Evolutionary conservation across 2,888 invertebrate species (phyloP), one percentile per base, ranked within the genome.

Genomic region (Harpalus rufipes): DNA sequence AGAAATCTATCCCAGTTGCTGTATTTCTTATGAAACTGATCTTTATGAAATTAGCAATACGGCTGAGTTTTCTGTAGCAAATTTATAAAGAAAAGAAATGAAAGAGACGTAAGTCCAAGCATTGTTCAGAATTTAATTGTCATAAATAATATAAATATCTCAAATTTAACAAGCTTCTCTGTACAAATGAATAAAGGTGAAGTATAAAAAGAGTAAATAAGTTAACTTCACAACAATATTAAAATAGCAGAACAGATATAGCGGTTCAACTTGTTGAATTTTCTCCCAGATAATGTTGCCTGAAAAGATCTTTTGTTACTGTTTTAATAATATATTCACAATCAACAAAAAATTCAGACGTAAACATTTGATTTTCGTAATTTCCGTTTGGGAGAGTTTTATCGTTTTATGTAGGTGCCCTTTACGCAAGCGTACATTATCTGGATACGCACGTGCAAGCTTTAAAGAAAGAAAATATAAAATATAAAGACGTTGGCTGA

Each of bases 341-440:
- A 21, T 21, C 1, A 7, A 58, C n/a, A 10, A 25, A 59, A 56
- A 79, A 59, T 12, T 59, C 18, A 10, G 14, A 10, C 3, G 59
- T 21, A 79, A 79, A 56, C 58, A 79, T 79, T 79, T 79, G 44
- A 58, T 21, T 78, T 58, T 58, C 58, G 58, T 59, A 79, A 79
- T 79, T 58, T 79, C 59, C 58, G 58, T 21, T 58, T 44, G 10
- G 10, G 44, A 18, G 25, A 58, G 21, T 79, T 56, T 79, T 79
- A 16, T 79, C 59, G 59, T 18, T 56, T 79, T 78, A 59, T 59
- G 59, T 59, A n/a, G 59, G 58, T 16, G 12, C 58, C 58, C 14
- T 8, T 58, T 58, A 16, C n/a, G 58, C 58, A 58, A 5, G 58
- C 58, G 58, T 12, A 16, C 7, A 14, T n/a, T 1, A n/a, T 14